Evolutionary conservation across 2,888 invertebrate species (phyloP).

Genomic region (Chrysina gloriosa): DNA sequence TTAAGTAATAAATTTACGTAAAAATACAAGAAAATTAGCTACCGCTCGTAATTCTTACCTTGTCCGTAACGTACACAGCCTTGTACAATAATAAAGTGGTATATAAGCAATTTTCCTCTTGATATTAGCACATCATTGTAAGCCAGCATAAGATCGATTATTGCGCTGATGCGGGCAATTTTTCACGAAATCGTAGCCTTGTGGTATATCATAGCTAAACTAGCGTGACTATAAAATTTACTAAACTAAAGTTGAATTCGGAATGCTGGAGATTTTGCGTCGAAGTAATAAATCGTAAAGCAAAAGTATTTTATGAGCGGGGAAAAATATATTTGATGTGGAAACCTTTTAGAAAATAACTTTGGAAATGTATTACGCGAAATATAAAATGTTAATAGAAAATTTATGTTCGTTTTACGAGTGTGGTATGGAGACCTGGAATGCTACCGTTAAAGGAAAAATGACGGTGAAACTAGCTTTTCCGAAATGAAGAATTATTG

Average conservation of each 20-base stretch:
- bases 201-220: neutral
- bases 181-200: neutral
- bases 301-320: neutral
- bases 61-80: neutral
- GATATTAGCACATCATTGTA: neutral
- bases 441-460: neutral
- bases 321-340: neutral
- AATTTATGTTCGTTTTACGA: slow-evolving; percentile 8
- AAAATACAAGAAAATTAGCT: neutral
- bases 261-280: slow-evolving; percentile 1
- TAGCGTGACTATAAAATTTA: neutral
- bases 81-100: slow-evolving; percentile 7
- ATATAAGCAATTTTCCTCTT: neutral
- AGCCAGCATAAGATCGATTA: neutral
- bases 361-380: neutral
- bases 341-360: neutral
- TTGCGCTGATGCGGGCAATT: neutral
- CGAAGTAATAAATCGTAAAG: slow-evolving; percentile 6
- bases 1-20: neutral
- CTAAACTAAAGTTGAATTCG: neutral
- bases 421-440: neutral
- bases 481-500: too few relatives aligned
- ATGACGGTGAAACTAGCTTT: too few relatives aligned
- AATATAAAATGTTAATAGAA: slow-evolving; percentile 17
- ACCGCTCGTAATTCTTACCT: neutral